These are phyloP conservation scores for Amblyjoppa fuscipennis DNA, from an alignment of 2,888 invertebrate genomes.

Conservation along the genomic window DNA sequence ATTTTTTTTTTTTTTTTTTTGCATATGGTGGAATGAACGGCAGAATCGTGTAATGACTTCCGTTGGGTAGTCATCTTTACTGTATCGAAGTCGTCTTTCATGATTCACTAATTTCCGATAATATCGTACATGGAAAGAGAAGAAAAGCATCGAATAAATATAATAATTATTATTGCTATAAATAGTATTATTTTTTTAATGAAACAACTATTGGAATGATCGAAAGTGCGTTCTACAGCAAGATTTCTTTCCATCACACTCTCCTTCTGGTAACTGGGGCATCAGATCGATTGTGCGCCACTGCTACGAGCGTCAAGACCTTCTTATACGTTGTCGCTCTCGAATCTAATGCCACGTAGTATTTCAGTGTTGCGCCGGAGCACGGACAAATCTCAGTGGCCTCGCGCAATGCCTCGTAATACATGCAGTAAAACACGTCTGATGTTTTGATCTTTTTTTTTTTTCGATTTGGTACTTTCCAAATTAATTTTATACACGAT, in stretches of 20 bases:
- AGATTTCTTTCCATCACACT: slow-evolving; percentile 46
- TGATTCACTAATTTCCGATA: background rate
- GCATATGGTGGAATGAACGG: background rate
- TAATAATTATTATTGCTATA: background rate
- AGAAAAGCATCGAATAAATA: background rate
- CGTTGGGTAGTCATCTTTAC: background rate
- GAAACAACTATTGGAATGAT: background rate
- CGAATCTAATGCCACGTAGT: slow-evolving; percentile 39
- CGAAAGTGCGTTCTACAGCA: slow-evolving; percentile 4
- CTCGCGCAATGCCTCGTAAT: slow-evolving; percentile 11
- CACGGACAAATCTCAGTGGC: background rate
- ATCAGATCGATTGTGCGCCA: slow-evolving; percentile 81
- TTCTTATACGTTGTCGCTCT: slow-evolving; percentile 33
- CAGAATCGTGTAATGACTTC: background rate
- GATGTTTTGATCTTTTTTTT: background rate
- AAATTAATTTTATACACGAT: background rate
- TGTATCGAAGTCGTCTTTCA: background rate
- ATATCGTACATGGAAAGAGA: background rate
- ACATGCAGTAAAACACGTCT: background rate
- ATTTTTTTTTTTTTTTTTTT: background rate
- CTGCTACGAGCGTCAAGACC: slow-evolving; percentile 68
- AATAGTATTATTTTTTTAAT: background rate
- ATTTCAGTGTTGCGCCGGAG: background rate
- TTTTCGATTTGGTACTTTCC: background rate
- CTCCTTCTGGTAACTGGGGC: slow-evolving; percentile 80